Evolutionary conservation across 1,140 invertebrate genomes (phyloP).

Genomic region (Danaus plexippus): DNA sequence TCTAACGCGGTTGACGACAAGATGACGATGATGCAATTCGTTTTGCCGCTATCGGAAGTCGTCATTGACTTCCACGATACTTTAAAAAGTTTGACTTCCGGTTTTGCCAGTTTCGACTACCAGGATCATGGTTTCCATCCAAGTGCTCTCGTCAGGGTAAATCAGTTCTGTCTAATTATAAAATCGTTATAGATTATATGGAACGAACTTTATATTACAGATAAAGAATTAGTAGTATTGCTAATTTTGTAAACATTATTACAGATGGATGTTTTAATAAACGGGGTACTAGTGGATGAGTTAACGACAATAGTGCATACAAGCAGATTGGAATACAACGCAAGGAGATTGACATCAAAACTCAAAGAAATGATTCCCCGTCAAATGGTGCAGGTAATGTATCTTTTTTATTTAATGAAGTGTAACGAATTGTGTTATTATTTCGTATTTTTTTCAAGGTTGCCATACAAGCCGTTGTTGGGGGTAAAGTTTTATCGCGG

Average conservation of each 20-base stretch:
- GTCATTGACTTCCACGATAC: constrained; percentile 96
- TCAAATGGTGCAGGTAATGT: constrained; percentile 80
- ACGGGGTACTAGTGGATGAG: constrained; percentile 89
- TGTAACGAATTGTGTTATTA: too few species aligned
- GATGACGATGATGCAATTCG: constrained; percentile 85
- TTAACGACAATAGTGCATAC: constrained; percentile 87
- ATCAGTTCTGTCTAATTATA: constrained; percentile 4
- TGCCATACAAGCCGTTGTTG: constrained; percentile 88
- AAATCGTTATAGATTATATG: neutral
- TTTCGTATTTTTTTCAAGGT: constrained; percentile 73
- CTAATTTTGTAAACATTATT: constrained; percentile 5
- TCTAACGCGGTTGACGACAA: constrained; percentile 86
- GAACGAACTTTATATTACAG: too few species aligned
- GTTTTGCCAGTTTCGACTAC: constrained; percentile 98
- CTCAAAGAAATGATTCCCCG: constrained; percentile 91
- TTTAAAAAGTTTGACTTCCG: constrained; percentile 91
- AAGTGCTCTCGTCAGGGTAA: constrained; percentile 82
- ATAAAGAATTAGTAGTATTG: too few species aligned
- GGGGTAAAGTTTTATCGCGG: constrained; percentile 87
- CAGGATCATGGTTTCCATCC: constrained; percentile 89
- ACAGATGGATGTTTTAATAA: constrained; percentile 85
- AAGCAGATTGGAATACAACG: constrained; percentile 77
- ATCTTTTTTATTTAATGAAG: too few species aligned
- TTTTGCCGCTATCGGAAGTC: constrained; percentile 93
- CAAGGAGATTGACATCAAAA: constrained; percentile 80